A percentile compares a stretch with the other conserved stretches of the same genome.
These are phyloP conservation scores for Rhyacichthys aspro DNA, from an alignment of 2,797 vertebrate genomes.

Conservation along the genomic window DNA sequence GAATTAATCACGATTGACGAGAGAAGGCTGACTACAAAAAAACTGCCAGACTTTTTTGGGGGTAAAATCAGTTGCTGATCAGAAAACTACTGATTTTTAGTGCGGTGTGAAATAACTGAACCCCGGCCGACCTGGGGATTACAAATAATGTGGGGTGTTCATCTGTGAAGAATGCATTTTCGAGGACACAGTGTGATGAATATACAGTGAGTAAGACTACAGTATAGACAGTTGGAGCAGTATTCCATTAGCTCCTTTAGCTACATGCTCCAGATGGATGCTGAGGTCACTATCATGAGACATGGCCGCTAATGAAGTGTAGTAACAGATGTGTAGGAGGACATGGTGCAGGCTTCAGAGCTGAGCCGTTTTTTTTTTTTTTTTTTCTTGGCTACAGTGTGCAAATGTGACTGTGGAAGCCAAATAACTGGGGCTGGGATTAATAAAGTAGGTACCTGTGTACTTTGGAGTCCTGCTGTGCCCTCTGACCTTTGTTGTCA, in stretches of 20 bases:
- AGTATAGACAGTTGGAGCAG: background rate
- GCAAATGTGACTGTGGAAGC: background rate
- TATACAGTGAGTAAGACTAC: too few species aligned
- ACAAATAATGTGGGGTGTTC: too few species aligned
- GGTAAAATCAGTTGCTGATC: too few species aligned
- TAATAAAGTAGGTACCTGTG: constrained; percentile 15
- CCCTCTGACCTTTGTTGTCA: constrained; percentile 29
- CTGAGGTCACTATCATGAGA: constrained; percentile 18
- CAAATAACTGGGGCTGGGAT: background rate
- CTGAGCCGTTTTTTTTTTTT: constrained; percentile 1
- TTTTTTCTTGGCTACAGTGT: background rate
- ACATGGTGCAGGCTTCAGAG: constrained; percentile 7
- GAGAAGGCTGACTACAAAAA: too few species aligned
- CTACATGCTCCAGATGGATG: constrained; percentile 16
- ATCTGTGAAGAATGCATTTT: too few species aligned
- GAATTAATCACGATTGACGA: too few species aligned
- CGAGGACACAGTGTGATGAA: too few species aligned
- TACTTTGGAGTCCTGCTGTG: constrained; percentile 11
- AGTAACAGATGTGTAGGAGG: constrained; percentile 30
- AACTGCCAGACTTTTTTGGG: too few species aligned
- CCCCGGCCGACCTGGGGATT: too few species aligned
- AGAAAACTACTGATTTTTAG: too few species aligned
- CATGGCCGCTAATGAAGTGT: constrained; percentile 9
- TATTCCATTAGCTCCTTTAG: background rate
- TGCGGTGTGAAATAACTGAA: too few species aligned